Evolutionary conservation across 2,888 invertebrate genomes (phyloP).

Genomic region (Clusia tigrina): DNA sequence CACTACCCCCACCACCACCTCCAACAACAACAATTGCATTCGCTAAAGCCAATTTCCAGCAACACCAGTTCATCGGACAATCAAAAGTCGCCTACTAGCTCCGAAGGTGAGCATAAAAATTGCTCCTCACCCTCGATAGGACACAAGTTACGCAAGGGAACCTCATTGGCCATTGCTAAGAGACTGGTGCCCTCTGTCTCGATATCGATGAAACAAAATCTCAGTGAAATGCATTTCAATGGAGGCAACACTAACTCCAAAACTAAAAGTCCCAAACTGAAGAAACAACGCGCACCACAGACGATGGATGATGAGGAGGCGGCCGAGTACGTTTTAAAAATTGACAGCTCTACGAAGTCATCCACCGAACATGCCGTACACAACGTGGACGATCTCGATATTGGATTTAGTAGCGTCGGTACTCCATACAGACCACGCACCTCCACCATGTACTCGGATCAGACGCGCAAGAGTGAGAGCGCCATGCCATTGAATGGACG

Average conservation of each 20-base stretch:
- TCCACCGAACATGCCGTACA: conserved; percentile 20
- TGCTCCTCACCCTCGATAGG: conserved; percentile 18
- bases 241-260: conserved; percentile 35
- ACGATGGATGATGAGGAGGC: no score
- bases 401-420: no score
- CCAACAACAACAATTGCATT: conserved; percentile 39
- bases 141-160: conserved; percentile 19
- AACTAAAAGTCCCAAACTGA: not conserved
- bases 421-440: conserved; percentile 45
- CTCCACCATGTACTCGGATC: conserved; percentile 54
- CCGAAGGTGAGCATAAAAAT: conserved; percentile 30
- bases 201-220: conserved; percentile 60
- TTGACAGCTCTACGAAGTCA: no score
- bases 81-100: conserved; percentile 27
- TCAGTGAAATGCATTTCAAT: conserved; percentile 58
- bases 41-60: conserved; percentile 14
- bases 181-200: conserved; percentile 51
- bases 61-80: conserved; percentile 30
- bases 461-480: conserved; percentile 30
- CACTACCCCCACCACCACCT: conserved; percentile 28
- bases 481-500: conserved; percentile 53
- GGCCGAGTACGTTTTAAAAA: no score
- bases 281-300: conserved; percentile 16
- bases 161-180: conserved; percentile 37
- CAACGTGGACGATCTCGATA: conserved; percentile 27